These are phyloP conservation scores for Bettongia penicillata DNA, from an alignment of 2,113 vertebrate species.

Conservation along the genomic window DNA sequence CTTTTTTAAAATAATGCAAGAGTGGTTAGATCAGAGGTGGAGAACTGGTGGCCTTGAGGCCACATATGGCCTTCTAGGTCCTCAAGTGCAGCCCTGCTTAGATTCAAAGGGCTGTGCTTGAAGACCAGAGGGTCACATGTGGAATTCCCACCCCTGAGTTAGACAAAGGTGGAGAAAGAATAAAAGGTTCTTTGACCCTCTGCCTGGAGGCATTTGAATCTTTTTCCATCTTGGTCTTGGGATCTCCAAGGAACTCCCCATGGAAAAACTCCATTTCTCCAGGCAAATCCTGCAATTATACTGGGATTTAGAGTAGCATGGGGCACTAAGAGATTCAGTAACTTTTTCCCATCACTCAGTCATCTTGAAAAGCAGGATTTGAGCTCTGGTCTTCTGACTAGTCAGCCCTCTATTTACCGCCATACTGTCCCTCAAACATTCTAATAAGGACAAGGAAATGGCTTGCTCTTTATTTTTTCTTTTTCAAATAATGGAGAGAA, in stretches of 20 bases:
- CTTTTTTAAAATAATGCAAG: constrained; percentile 73
- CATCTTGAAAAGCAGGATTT: not conserved
- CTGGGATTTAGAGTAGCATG: not conserved
- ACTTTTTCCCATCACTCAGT: not conserved
- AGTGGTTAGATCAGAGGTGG: constrained; percentile 25
- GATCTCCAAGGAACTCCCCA: not conserved
- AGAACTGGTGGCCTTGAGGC: not conserved
- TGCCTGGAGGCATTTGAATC: not conserved
- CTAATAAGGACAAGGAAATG: constrained; percentile 15
- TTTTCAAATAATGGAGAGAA: constrained; percentile 52
- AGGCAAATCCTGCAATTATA: not conserved
- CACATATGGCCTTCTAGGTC: no score
- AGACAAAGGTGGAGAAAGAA: constrained; percentile 31
- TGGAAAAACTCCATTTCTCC: not conserved
- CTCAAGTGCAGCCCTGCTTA: no score
- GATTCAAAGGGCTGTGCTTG: no score
- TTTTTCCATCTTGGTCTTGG: not conserved
- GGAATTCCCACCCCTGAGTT: not conserved
- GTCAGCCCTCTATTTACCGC: not conserved
- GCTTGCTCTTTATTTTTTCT: not conserved
- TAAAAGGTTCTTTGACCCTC: not conserved
- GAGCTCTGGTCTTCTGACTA: not conserved
- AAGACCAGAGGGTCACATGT: no score
- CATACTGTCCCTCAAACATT: not conserved
- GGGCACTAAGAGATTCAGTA: not conserved